Evolutionary conservation across 2,797 vertebrate genomes (phyloP), one percentile per base, ranked within the genome.

Genomic region (Carduelis carduelis): DNA sequence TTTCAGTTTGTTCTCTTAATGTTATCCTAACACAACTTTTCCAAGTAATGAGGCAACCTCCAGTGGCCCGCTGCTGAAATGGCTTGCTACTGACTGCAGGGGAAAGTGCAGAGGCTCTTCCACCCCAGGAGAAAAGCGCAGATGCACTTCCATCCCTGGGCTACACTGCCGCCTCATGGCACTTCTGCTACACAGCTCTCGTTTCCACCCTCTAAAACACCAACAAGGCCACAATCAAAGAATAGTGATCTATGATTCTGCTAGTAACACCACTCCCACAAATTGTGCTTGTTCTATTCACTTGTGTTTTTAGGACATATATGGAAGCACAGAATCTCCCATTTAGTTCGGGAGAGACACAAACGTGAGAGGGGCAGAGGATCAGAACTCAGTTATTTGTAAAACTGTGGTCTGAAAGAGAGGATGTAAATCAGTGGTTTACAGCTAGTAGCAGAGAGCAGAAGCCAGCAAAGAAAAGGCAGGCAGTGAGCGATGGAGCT

Each of bases 121-220:
- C 70, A 43, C 0, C 8, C 26, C 75, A 2, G 55, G 52, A 39
- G 46, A 7, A 8, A 23, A 34, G 20, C 0, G 10, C 2, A 8
- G 57, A 3, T 9, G 27, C 5, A 1, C 15, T 57, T 34, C 44
- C 65, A 77, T 68, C 20, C 47, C 71, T 14, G 61, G 84, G 55
- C 76, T 70, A 8, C 79, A 79, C 70, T 64, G 94, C 93, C 97
- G 32, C 94, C 96, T 39, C 43, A 52, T 5, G 95, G 91, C 60
- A 13, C 60, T 28, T 12, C 15, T 22, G 10, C 83, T 7, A 2
- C 57, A 53, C 18, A 30, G 52, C 68, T 3, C 68, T 12, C 13
- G 1, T 3, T 17, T 8, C 6, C 4, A 1, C 3, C 5, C 30
- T 20, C 43, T 1, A 0, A 12, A 49, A 5, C 35, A 17, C n/a